Percentiles rank a stretch among this genome's conserved stretches.
These are phyloP conservation scores for Thaleichthys pacificus DNA, from an alignment of 2,797 vertebrate genomes.

Conservation along the genomic window DNA sequence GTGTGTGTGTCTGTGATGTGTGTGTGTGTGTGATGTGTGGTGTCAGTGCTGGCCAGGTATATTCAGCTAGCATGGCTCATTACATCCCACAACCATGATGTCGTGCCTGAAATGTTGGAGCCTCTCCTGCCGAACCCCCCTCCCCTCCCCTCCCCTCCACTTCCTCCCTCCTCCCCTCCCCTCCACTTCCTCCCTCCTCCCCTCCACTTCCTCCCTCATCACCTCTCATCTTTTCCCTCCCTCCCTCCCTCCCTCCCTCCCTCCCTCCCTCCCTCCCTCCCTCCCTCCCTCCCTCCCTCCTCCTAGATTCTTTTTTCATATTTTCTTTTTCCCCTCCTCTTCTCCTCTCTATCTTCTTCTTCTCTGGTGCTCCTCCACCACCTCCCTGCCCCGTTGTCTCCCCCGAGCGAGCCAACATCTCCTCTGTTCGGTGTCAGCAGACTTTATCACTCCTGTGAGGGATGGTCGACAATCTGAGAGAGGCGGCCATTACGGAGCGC, in stretches of 20 bases:
- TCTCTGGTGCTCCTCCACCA: neutral
- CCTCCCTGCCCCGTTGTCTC: neutral
- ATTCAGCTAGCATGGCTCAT: conserved; percentile 73
- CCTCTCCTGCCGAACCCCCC: conserved; percentile 67
- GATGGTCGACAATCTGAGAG: conserved; percentile 60
- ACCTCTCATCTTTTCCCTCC: too few species aligned
- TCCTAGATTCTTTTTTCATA: neutral
- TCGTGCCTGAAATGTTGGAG: conserved; percentile 89
- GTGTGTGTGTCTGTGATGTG: too few species aligned
- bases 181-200: too few species aligned
- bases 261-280: too few species aligned
- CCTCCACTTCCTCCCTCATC: too few species aligned
- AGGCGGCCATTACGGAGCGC: conserved; percentile 66
- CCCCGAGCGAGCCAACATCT: neutral
- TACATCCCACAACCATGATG: conserved; percentile 76
- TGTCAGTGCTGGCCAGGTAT: conserved; percentile 73
- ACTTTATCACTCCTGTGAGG: conserved; percentile 39
- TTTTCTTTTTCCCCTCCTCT: neutral
- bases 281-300: too few species aligned
- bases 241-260: too few species aligned
- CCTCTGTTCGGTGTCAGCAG: conserved; percentile 32
- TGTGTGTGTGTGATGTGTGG: too few species aligned
- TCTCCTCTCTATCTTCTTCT: neutral
- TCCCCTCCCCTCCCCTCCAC: neutral
- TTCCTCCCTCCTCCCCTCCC: neutral